Base-by-base conservation (phyloP, 2,113 vertebrate species). In the Pachycephala philippinensis region DNA sequence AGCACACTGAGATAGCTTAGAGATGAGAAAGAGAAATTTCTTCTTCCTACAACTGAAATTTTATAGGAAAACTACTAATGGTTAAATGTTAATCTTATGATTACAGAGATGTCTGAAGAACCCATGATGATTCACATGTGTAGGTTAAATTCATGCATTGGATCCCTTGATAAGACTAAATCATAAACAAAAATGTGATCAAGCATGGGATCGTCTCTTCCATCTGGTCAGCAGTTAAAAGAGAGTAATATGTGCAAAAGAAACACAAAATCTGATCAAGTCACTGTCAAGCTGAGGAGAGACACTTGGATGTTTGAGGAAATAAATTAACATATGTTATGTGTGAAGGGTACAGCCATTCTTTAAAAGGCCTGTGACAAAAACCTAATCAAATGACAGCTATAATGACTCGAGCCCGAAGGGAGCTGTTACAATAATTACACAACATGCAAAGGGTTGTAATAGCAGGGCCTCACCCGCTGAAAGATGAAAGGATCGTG, bases 381-480 rank as follows among this genome's bases (percentile, higher is more conserved):
- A 96, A 96, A 70, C 39, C 39, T 90, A 94, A 90, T 93, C 74
- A 93, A 93, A 81, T 89, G 74, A 79, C 78, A 95, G n/a, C 82
- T 89, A 21, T 70, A 96, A 94, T 90, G 71, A 87, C 57, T 87
- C 3, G 11, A 94, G 92, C 88, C 95, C 13, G 4, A 88, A 92
- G 94, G 95, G 77, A 95, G 21, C 69, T 89, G 89, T 96, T 91
- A 69, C 30, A 96, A 72, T 96, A 91, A 95, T 96, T 96, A 76
- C 35, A 61, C 49, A 93, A 95, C 91, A 91, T 17, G 53, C 60
- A 93, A 50, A 85, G 70, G 84, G 92, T 79, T 84, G 61, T 61
- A 87, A 93, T 69, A 65, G 53, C 59, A 33, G 49, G 65, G 65
- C 37, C 37, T 89, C 65, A 54, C 23, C 21, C 1, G 0, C 33